Conservation (phyloP, 2,888 invertebrate species). For the Linnaemya tessellans region DNA sequence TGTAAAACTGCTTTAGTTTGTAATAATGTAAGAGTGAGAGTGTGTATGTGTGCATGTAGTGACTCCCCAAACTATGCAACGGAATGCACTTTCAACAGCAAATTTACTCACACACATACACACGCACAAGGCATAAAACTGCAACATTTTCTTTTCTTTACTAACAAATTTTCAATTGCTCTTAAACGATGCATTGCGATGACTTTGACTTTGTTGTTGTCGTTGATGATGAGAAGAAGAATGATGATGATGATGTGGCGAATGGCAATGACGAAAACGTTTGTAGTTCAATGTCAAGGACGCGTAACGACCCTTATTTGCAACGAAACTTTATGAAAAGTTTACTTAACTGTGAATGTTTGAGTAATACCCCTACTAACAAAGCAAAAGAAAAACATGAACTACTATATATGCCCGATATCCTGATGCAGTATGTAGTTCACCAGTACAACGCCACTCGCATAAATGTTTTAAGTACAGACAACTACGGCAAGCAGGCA, state of each 20-base stretch:
- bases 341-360: constrained; percentile 32
- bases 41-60: neutral
- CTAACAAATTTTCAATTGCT: constrained; percentile 50
- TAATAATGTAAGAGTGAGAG: no score
- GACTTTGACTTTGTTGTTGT: constrained; percentile 39
- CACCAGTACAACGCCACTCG: neutral
- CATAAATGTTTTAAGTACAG: constrained; percentile 12
- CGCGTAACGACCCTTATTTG: constrained; percentile 61
- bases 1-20: constrained; percentile 7
- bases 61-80: constrained; percentile 42
- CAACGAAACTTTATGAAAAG: constrained; percentile 55
- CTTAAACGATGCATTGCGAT: constrained; percentile 46
- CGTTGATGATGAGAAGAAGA: neutral
- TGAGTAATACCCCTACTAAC: neutral
- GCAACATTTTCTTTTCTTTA: constrained; percentile 21
- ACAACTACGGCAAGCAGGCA: constrained; percentile 41
- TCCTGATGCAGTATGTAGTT: constrained; percentile 19
- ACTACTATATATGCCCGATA: constrained; percentile 31
- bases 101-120: neutral
- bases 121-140: neutral
- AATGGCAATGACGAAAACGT: constrained; percentile 25
- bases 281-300: constrained; percentile 62
- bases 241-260: constrained; percentile 10
- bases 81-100: constrained; percentile 9
- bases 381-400: constrained; percentile 12